Evolutionary conservation across 23 tunicate genomes (phyloP).

Genomic region (Corella eumyota): DNA sequence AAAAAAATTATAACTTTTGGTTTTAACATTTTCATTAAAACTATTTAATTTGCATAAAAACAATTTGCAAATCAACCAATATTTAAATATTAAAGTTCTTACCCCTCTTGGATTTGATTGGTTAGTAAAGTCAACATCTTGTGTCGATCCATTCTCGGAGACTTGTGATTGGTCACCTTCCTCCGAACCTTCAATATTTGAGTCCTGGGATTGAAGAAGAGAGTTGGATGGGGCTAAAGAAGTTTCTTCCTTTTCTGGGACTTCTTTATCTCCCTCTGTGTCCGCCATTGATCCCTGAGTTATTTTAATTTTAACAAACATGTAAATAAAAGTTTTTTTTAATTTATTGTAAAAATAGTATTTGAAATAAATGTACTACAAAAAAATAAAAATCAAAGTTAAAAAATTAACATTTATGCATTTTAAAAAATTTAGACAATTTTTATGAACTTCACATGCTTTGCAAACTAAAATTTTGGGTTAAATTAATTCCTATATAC

Average conservation of each 20-base stretch:
- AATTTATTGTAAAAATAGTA: no score
- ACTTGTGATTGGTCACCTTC: constrained; percentile 39
- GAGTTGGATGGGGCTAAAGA: neutral
- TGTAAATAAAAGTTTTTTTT: no score
- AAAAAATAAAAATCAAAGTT: no score
- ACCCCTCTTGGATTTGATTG: constrained; percentile 73
- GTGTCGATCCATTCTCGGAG: constrained; percentile 22
- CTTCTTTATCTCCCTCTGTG: constrained; percentile 22
- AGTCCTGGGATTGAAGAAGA: constrained; percentile 6
- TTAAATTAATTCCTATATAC: no score
- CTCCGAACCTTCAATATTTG: constrained; percentile 13
- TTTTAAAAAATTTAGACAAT: no score
- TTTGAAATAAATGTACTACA: no score
- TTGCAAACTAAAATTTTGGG: no score
- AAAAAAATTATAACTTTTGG: no score
- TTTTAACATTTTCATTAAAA: neutral
- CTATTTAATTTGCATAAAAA: neutral
- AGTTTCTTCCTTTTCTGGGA: constrained; percentile 3
- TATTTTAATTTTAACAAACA: no score
- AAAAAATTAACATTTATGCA: no score
- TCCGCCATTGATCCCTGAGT: constrained; percentile 52
- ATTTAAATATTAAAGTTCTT: constrained; percentile 2
- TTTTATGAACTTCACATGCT: no score
- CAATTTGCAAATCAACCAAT: neutral
- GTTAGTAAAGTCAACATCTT: constrained; percentile 23